These are phyloP conservation scores for Blennius ocellaris DNA, from an alignment of 2,113 vertebrate species.

Conservation along the genomic window DNA sequence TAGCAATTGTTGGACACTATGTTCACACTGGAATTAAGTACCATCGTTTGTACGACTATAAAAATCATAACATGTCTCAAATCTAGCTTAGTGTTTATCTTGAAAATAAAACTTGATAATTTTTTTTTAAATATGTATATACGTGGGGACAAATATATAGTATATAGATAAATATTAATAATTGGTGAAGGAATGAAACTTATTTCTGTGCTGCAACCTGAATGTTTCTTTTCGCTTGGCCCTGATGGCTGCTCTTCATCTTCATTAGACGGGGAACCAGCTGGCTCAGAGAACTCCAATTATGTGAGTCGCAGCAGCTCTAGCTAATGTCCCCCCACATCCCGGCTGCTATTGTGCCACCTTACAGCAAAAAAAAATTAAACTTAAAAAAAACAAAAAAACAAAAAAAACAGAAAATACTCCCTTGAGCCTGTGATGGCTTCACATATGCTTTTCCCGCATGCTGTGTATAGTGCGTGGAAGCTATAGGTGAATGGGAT, in stretches of 20 bases:
- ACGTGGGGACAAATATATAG: not conserved
- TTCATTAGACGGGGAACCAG: conserved; percentile 36
- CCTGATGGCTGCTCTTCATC: conserved; percentile 9
- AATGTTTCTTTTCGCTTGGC: not conserved
- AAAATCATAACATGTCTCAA: not conserved
- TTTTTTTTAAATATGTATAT: not conserved
- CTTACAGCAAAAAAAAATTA: not conserved
- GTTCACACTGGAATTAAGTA: not conserved
- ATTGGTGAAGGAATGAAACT: not conserved
- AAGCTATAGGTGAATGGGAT: conserved; percentile 42
- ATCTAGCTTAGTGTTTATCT: not conserved
- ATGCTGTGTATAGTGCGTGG: not conserved
- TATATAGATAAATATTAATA: too few relatives aligned
- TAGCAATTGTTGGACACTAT: not conserved
- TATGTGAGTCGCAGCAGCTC: conserved; percentile 5
- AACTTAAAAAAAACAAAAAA: not conserved
- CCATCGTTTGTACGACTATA: not conserved
- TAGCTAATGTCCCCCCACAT: conserved; percentile 18
- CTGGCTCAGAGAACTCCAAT: conserved; percentile 28
- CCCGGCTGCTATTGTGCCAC: conserved; percentile 2
- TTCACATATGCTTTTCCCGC: not conserved
- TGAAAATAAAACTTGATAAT: not conserved
- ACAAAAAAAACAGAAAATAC: not conserved
- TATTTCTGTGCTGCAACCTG: conserved; percentile 4
- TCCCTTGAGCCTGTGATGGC: conserved; percentile 15